A percentile compares a stretch with the other conserved stretches of the same genome.
These are phyloP conservation scores for Petaurus breviceps DNA, from an alignment of 2,113 vertebrate genomes.

Conservation along the genomic window DNA sequence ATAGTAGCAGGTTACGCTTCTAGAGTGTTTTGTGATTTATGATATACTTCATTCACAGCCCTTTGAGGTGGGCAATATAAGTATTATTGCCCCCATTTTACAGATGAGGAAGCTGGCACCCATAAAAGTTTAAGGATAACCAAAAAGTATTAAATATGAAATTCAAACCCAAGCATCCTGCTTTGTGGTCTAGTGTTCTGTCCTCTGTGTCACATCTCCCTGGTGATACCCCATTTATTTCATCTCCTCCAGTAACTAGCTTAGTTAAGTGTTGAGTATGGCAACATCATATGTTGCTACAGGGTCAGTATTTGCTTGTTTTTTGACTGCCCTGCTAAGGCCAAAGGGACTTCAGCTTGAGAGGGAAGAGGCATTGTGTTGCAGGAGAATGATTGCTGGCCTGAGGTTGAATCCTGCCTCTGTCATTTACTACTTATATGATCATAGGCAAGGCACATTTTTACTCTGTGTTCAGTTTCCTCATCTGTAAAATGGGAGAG, in stretches of 20 bases:
- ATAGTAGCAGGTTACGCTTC: neutral
- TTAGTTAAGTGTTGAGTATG: neutral
- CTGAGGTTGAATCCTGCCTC: conserved; percentile 17
- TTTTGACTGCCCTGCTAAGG: too few species aligned
- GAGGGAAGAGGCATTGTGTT: neutral
- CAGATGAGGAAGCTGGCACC: neutral
- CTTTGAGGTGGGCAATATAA: too few species aligned
- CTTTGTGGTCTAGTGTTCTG: neutral
- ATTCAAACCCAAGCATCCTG: neutral
- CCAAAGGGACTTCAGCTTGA: neutral
- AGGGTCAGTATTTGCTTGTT: too few species aligned
- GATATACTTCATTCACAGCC: neutral
- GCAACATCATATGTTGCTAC: too few species aligned
- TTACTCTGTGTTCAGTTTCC: conserved; percentile 14
- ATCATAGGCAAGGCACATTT: neutral
- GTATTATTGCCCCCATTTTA: neutral
- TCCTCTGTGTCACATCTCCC: neutral
- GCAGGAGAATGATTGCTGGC: too few species aligned
- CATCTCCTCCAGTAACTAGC: neutral
- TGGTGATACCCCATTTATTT: neutral
- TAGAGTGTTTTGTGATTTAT: neutral
- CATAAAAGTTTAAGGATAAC: neutral
- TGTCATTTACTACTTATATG: neutral
- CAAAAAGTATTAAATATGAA: neutral
- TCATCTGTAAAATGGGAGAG: conserved; percentile 29